These are phyloP conservation scores for Eucera pruinosa DNA, from an alignment of 2,888 invertebrate genomes.

Conservation along the genomic window DNA sequence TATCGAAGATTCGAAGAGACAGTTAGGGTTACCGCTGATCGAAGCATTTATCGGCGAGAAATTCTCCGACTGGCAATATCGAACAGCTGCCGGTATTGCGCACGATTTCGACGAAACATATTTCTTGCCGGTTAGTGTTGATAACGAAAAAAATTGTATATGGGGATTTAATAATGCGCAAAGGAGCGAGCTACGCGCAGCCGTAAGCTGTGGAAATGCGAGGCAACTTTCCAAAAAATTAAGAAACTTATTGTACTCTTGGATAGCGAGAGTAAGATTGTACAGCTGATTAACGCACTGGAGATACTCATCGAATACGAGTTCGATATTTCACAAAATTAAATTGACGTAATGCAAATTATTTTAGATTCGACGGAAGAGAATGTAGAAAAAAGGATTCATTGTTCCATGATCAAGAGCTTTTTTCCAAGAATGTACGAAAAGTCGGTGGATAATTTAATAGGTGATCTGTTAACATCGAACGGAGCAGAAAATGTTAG, in stretches of 20 bases:
- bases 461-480: background rate
- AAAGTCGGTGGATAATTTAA: background rate
- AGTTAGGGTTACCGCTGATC: background rate
- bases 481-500: background rate
- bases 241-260: background rate
- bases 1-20: background rate
- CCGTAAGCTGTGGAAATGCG: background rate
- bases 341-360: background rate
- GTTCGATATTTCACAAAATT: background rate
- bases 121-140: background rate
- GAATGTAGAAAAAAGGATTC: slow-evolving; percentile 1
- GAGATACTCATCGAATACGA: slow-evolving; percentile 4
- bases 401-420: background rate
- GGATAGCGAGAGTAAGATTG: too few relatives aligned
- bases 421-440: slow-evolving; percentile 3
- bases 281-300: slow-evolving; percentile 1
- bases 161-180: background rate
- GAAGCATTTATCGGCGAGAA: background rate
- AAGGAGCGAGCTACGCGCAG: background rate
- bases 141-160: background rate
- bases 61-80: slow-evolving; percentile 1
- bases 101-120: background rate
- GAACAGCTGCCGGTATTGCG: background rate
- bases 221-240: background rate
- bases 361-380: background rate